These are phyloP conservation scores for Clepsis dumicolana DNA, from an alignment of 2,888 invertebrate species.

Conservation along the genomic window DNA sequence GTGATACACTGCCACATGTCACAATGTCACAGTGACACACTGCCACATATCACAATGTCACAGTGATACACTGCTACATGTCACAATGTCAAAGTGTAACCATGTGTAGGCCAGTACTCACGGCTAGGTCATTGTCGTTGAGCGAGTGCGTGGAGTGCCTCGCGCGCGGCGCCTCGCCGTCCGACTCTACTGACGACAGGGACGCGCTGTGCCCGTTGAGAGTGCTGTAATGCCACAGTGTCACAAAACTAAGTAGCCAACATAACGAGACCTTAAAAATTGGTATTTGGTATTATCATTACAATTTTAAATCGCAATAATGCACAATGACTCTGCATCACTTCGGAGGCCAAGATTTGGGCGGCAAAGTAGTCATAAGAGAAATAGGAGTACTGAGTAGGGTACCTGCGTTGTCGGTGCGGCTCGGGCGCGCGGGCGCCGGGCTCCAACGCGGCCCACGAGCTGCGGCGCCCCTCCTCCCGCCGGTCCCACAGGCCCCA, in stretches of 20 bases:
- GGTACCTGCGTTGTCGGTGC: slow-evolving; percentile 68
- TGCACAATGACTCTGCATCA: too few species aligned
- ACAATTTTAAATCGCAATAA: too few species aligned
- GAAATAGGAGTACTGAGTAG: too few species aligned
- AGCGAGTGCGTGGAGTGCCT: slow-evolving; percentile 92
- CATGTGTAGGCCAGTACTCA: slow-evolving; percentile 76
- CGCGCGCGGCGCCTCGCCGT: slow-evolving; percentile 90
- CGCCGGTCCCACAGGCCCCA: slow-evolving; percentile 84
- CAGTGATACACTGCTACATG: too few species aligned
- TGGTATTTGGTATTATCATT: too few species aligned
- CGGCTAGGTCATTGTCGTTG: slow-evolving; percentile 95
- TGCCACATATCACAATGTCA: too few species aligned
- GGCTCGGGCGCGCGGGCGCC: slow-evolving; percentile 65
- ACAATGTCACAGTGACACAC: too few species aligned
- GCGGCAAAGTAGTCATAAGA: too few species aligned
- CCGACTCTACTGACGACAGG: slow-evolving; percentile 91
- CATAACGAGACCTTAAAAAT: too few species aligned
- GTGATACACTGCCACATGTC: too few species aligned
- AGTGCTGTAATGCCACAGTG: slow-evolving; percentile 59
- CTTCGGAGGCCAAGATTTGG: too few species aligned
- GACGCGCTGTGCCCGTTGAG: slow-evolving; percentile 83
- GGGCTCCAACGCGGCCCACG: slow-evolving; percentile 94
- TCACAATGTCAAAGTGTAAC: not conserved
- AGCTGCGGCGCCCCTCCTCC: slow-evolving; percentile 89
- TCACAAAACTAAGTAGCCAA: too few species aligned